These are phyloP conservation scores for Gymnodraco acuticeps DNA, from an alignment of 2,797 vertebrate genomes.

Conservation along the genomic window DNA sequence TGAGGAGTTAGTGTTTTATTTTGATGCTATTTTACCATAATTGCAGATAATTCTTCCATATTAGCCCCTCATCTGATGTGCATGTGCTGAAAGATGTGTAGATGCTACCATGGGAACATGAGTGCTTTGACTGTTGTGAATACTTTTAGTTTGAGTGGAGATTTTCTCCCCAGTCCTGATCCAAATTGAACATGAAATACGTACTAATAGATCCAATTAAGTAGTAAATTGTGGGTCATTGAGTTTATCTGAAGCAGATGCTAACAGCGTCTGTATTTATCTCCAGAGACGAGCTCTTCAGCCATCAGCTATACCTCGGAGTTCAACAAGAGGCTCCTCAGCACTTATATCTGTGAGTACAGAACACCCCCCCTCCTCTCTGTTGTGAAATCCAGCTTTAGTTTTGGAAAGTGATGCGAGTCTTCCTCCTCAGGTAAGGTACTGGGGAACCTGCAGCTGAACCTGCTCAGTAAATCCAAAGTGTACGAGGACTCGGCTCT, in stretches of 20 bases:
- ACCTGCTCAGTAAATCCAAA: slow-evolving; percentile 97
- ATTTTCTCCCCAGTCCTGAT: background rate
- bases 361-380: accelerated
- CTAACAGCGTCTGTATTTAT: background rate
- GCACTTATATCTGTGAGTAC: slow-evolving; percentile 95
- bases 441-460: slow-evolving; percentile 95
- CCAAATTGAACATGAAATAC: background rate
- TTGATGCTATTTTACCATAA: background rate
- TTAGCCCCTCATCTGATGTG: background rate
- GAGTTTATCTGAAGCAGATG: background rate
- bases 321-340: slow-evolving; percentile 94
- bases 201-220: background rate
- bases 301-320: slow-evolving; percentile 94
- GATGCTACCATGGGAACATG: slow-evolving; percentile 12
- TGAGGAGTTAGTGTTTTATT: background rate
- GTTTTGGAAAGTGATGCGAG: background rate
- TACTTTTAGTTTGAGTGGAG: background rate
- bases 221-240: background rate
- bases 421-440: slow-evolving; percentile 89
- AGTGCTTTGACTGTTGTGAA: slow-evolving; percentile 2
- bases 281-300: slow-evolving; percentile 92
- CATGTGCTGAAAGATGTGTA: slow-evolving; percentile 7
- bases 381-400: accelerated
- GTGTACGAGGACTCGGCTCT: slow-evolving; percentile 96
- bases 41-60: background rate